Base-by-base conservation (phyloP, 2,113 vertebrate species). In the Natator depressus region DNA sequence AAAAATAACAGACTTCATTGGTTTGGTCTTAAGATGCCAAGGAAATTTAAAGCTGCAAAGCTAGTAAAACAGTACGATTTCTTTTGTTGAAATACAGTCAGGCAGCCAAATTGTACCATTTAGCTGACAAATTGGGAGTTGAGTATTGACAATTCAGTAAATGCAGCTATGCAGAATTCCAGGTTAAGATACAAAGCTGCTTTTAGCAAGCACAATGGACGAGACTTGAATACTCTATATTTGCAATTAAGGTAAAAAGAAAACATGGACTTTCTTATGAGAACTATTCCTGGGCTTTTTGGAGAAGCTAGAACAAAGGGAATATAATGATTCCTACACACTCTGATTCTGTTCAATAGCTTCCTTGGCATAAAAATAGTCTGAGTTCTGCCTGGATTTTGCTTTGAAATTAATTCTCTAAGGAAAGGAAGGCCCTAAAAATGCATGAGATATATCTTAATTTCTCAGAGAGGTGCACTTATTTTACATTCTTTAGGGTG, bases 401-500 rank as follows among this genome's bases (percentile, higher is more conserved):
- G 65, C 50, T 93, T 95, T 94, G 89, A 90, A 90, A 72, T 84
- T 87, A 84, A 75, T 75, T 90, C 38, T 89, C 92, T 59, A 24
- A 91, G 57, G 2, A 1, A 42, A 17, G 5, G 6, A 85, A 62
- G 79, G 54, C n/a, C 42, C 27, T 80, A 62, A 80, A 90, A 93
- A 42, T 80, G 81, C 92, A 89, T 65, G 4, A 93, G 31, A 54
- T 17, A 91, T 93, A 69, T 96, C 93, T 95, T 93, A 75, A 87
- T 87, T 87, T 88, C 55, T 92, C 47, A 90, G 47, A 46, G 47
- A 47, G 55, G 35, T n/a, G 46, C 94, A 88, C 38, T 91, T 0
- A 86, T 84, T 92, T 91, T 65, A 13, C n/a, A 25, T 91, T 92
- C 54, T 89, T 75, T 72, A 27, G 53, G 29, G 62, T 55, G 80